Evolutionary conservation across 1,140 invertebrate genomes (phyloP), one percentile per base, ranked within the genome.

Genomic region (Temnothorax curvispinosus): DNA sequence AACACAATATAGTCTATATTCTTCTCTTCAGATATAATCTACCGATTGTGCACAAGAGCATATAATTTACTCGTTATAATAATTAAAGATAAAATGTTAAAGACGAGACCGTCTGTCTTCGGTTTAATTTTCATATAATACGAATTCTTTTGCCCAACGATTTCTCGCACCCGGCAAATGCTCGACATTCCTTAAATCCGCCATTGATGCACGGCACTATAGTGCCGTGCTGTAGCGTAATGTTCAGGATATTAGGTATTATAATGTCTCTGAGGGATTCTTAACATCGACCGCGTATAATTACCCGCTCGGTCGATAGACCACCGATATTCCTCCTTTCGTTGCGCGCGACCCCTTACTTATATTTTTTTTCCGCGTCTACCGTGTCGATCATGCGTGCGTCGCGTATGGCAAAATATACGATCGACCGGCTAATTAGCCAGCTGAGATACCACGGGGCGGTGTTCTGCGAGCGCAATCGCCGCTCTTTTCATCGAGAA

Each of bases 231-330:
- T 5, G 60, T 27, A 32, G 56, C 52, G 52, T 38, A 67, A 80
- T 56, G 35, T 32, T 47, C 58, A 15, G 52, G n/a, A 9, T 65
- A 80, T 81, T 69, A 81, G 15, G 38, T 74, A 82, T 74, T 38
- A 84, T 50, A 41, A 62, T 75, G 54, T 84, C 41, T 75, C 80
- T 18, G 44, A 58, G 69, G 54, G 54, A 74, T 75, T 84, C 80
- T 84, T 84, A 74, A 60, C 80, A 82, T 82, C 80, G 67, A 82
- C 67, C 80, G 67, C 27, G 41, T 84, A 84, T 84, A 84, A 84
- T 84, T 84, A 84, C 1, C 67, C 69, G 54, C 47, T 47, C 54
- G 80, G 75, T 84, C 80, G 80, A 84, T 84, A 60, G 9, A 15
- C 80, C 41, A 44, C 67, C 52, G 80, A 74, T 82, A 47, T 72